Base-by-base conservation (phyloP, 2,797 vertebrate genomes). In the Galagoides demidoff region DNA sequence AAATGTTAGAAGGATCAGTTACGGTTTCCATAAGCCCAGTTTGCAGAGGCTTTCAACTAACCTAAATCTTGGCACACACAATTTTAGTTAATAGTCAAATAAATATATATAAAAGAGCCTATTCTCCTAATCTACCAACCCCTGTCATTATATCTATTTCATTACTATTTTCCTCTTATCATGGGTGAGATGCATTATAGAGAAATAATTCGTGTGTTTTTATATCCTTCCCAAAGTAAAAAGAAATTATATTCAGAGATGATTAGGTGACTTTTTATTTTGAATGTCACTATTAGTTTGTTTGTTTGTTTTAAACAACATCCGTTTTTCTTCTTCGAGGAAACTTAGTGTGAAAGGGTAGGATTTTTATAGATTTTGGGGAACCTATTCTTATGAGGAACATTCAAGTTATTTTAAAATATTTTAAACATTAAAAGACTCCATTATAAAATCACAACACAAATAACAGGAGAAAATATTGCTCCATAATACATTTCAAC, bases 11-110 rank as follows among this genome's bases (percentile, higher is more conserved):
- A 95, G 78, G 92, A 92, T 98, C 95, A 97, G 73, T 96, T 98
- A 96, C 84, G 96, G 73, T 96, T 97, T 97, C 93, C 76, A 85
- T 97, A 96, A 96, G 97, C 92, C 95, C 49, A 73, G 87, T 96
- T 97, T 97, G 96, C 94, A 96, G 97, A 87, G 93, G 82, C 93
- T 97, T 98, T 96, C 92, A 92, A 90, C 92, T 97, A 96, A 96
- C 93, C 91, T 95, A 96, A 95, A 89, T 86, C 84, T 83, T 96
- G 92, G 95, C 92, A 98, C 74, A 95, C 31, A 96, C 16, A 90
- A 55, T 92, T 97, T 96, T 92, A 97, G 91, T 93, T 96, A 95
- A 97, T 92, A 97, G 94, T 70, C 29, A 95, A 92, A 92, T 37
- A 97, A 93, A 97, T 94, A 96, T 31, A 88, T 66, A 85, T 79